Evolutionary conservation across 2,888 invertebrate species (phyloP).

Genomic region (Deilephila porcellus): DNA sequence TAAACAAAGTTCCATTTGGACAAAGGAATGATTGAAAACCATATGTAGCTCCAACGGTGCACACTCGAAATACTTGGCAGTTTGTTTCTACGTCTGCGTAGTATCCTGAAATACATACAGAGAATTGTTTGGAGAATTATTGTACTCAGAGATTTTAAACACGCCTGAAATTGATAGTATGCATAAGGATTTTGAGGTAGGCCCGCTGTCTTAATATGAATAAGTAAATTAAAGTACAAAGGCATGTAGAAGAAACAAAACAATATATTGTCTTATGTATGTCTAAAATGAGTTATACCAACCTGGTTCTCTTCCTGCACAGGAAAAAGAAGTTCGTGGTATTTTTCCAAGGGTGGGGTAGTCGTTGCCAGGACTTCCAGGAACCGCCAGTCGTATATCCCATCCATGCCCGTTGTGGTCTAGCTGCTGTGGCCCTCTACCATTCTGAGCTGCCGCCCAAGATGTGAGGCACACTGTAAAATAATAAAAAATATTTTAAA

Average conservation of each 20-base stretch:
- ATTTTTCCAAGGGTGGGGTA: constrained; percentile 86
- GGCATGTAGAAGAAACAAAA: no score
- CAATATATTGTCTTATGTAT: neutral
- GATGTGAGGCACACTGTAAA: constrained; percentile 56
- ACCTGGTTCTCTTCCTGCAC: constrained; percentile 86
- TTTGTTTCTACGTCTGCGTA: constrained; percentile 87
- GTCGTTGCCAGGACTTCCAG: constrained; percentile 87
- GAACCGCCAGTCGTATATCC: constrained; percentile 86
- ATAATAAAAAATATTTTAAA: neutral
- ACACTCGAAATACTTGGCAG: constrained; percentile 88
- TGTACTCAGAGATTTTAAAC: no score
- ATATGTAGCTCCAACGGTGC: constrained; percentile 82
- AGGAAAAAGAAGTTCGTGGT: constrained; percentile 86
- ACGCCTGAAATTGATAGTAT: no score
- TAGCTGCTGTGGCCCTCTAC: constrained; percentile 58
- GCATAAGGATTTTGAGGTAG: no score
- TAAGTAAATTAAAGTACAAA: no score
- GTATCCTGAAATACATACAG: constrained; percentile 77
- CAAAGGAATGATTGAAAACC: constrained; percentile 87
- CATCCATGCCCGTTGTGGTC: constrained; percentile 76
- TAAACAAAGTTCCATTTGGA: constrained; percentile 88
- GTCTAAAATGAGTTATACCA: constrained; percentile 11
- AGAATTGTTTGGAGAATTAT: neutral
- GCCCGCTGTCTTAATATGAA: no score
- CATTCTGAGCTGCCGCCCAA: constrained; percentile 59